These are phyloP conservation scores for Micrastur ruficollis DNA, from an alignment of 2,797 vertebrate species.

Conservation along the genomic window DNA sequence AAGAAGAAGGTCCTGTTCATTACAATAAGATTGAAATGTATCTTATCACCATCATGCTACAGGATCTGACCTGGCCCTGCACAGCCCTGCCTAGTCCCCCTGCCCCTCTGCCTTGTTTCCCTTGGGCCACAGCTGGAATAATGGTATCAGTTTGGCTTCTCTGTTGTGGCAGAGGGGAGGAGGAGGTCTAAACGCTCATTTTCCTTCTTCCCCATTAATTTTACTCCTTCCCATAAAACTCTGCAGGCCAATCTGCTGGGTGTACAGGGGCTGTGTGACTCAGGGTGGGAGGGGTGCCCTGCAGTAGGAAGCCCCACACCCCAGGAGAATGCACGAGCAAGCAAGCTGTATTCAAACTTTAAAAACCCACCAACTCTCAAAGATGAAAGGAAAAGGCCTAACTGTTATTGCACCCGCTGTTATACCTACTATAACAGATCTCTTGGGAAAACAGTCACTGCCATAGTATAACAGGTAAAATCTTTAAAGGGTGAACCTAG, in stretches of 20 bases:
- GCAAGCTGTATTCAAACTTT: not conserved
- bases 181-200: not conserved
- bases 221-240: not conserved
- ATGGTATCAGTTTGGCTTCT: not conserved
- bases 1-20: not conserved
- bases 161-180: not conserved
- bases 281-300: fast-evolving
- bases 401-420: fast-evolving
- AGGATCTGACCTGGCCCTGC: not conserved
- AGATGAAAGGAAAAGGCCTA: not conserved
- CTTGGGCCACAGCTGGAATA: not conserved
- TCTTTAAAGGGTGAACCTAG: not conserved
- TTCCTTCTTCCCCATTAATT: not conserved
- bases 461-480: not conserved
- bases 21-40: not conserved
- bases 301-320: not conserved
- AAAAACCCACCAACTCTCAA: not conserved
- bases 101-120: not conserved
- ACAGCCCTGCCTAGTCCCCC: not conserved
- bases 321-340: not conserved
- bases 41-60: not conserved
- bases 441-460: not conserved
- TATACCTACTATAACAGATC: not conserved
- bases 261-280: not conserved
- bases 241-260: fast-evolving